phyloP scores from a whole-genome alignment of 92 coral and sea anemone genomes.

The Epizoanthus ramosus region DNA sequence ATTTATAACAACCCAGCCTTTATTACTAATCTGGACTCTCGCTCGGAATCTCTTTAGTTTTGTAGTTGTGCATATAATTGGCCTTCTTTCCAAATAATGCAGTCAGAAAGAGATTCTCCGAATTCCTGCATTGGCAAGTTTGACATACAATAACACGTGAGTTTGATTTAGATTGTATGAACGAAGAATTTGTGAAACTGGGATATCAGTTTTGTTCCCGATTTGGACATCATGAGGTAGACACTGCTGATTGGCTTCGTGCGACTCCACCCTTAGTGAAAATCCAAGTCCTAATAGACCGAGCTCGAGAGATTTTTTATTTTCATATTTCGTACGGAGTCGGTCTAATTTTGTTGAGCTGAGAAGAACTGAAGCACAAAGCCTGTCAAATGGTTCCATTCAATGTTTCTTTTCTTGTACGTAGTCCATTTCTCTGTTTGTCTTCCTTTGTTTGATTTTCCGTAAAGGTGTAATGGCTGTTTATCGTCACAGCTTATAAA shows the following conservation, averaged over 20 bases:
- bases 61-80: too few relatives aligned
- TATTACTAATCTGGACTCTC: too few relatives aligned
- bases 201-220: too few relatives aligned
- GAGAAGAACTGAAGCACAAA: not conserved
- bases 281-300: too few relatives aligned
- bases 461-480: conserved; percentile 33
- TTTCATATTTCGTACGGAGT: not conserved
- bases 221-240: too few relatives aligned
- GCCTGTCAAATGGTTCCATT: not conserved
- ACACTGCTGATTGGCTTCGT: too few relatives aligned
- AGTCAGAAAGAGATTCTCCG: conserved; percentile 24
- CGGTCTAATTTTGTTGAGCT: not conserved
- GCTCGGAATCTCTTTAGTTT: too few relatives aligned
- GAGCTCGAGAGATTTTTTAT: too few relatives aligned
- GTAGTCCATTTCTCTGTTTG: conserved; percentile 27
- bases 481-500: conserved; percentile 33
- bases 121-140: conserved; percentile 35
- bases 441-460: conserved; percentile 20
- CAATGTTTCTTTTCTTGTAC: conserved; percentile 9
- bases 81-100: conserved; percentile 10
- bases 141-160: not conserved
- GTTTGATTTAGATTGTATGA: conserved; percentile 15
- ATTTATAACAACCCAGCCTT: too few relatives aligned
- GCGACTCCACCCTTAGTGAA: too few relatives aligned
- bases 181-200: not conserved